phyloP scores from a whole-genome alignment of 2,113 vertebrate genomes.

The Misgurnus anguillicaudatus region DNA sequence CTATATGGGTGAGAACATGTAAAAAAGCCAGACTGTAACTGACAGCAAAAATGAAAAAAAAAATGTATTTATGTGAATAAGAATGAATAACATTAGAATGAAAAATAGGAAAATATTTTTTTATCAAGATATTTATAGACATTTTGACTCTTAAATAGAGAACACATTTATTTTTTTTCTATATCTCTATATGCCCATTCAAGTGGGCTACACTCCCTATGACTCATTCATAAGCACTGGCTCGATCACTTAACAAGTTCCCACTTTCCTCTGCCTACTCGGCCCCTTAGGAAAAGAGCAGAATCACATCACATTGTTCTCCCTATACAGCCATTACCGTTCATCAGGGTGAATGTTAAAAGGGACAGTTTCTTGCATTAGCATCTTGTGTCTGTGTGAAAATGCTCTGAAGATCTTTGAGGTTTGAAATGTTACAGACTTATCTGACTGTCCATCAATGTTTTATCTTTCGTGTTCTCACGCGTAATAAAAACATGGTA shows the following conservation, averaged over 20 bases:
- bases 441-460: background rate
- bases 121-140: too few species aligned
- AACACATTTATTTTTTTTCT: background rate
- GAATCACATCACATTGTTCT: conserved; percentile 29
- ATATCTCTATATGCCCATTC: conserved; percentile 40
- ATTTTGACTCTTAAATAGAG: too few species aligned
- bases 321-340: background rate
- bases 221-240: conserved; percentile 52
- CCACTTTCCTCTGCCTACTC: conserved; percentile 29
- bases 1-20: too few species aligned
- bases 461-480: background rate
- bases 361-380: background rate
- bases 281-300: background rate
- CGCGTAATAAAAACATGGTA: background rate
- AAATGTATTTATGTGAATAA: too few species aligned
- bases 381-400: background rate
- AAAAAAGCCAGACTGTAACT: too few species aligned
- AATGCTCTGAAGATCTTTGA: background rate
- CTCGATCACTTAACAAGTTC: conserved; percentile 45
- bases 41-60: too few species aligned
- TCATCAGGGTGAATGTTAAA: conserved; percentile 31
- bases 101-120: too few species aligned
- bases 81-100: too few species aligned
- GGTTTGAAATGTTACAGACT: conserved; percentile 11
- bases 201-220: conserved; percentile 43